phyloP scores from a whole-genome alignment of 2,113 vertebrate genomes.

The Vanacampus margaritifer region DNA sequence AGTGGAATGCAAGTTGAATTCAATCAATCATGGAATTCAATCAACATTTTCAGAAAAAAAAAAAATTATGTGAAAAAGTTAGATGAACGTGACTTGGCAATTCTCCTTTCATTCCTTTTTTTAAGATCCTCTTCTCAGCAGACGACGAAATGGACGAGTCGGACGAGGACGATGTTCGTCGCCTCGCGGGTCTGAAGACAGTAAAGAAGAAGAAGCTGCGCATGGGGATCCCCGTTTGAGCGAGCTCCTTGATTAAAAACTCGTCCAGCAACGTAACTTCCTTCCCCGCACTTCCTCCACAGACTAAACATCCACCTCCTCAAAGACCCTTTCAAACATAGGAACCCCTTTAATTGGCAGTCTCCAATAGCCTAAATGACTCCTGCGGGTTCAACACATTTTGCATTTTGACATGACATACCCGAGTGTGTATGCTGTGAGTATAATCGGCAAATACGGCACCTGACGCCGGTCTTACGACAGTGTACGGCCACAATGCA shows the following conservation, averaged over 20 bases:
- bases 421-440: conserved; percentile 4
- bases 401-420: conserved; percentile 12
- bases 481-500: conserved; percentile 17
- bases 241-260: conserved; percentile 9
- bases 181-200: conserved; percentile 83
- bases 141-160: conserved; percentile 98
- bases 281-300: conserved; percentile 4
- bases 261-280: neutral
- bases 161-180: conserved; percentile 86
- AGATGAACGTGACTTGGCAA: neutral
- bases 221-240: conserved; percentile 92
- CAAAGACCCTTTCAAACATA: neutral
- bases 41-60: too few relatives aligned
- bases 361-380: neutral
- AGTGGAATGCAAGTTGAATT: too few relatives aligned
- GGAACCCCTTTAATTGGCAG: conserved; percentile 7
- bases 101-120: neutral
- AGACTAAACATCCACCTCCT: neutral
- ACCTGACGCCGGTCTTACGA: neutral
- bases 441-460: conserved; percentile 14
- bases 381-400: conserved; percentile 2
- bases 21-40: too few relatives aligned
- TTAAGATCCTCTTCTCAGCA: conserved; percentile 95
- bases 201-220: conserved; percentile 93
- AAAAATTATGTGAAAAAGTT: too few relatives aligned